These are phyloP conservation scores for Parazoanthus swiftii DNA, from an alignment of 92 coral and sea anemone genomes.

Conservation along the genomic window DNA sequence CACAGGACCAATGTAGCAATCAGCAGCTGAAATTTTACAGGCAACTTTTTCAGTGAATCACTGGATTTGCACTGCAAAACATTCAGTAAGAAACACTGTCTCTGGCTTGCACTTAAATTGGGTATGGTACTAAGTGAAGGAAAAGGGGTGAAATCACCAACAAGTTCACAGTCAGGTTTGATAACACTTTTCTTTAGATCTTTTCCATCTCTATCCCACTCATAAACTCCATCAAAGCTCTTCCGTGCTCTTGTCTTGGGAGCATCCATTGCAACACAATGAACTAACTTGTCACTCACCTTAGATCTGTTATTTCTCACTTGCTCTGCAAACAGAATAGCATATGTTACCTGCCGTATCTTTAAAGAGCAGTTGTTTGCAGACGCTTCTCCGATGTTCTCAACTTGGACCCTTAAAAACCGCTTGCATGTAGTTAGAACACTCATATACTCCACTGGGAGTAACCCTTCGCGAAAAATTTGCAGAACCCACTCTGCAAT, in stretches of 20 bases:
- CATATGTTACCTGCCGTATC: constrained; percentile 66
- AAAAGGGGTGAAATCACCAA: constrained; percentile 23
- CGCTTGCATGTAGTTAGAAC: constrained; percentile 53
- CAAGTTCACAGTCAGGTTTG: constrained; percentile 25
- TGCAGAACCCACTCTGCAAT: constrained; percentile 62
- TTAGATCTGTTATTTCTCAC: background rate
- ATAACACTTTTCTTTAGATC: constrained; percentile 26
- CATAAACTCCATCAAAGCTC: constrained; percentile 27
- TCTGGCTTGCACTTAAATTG: constrained; percentile 31
- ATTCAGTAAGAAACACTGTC: constrained; percentile 1
- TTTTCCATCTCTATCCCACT: constrained; percentile 68
- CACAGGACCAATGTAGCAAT: constrained; percentile 21
- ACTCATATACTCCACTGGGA: constrained; percentile 57
- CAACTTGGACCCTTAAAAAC: constrained; percentile 64
- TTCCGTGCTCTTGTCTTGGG: background rate
- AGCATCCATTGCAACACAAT: background rate
- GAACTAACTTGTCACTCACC: background rate
- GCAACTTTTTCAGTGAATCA: constrained; percentile 1
- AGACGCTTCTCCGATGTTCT: constrained; percentile 60
- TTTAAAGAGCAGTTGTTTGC: constrained; percentile 58
- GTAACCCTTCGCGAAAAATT: constrained; percentile 62
- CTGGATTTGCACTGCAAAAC: constrained; percentile 17
- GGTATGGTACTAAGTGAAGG: constrained; percentile 57
- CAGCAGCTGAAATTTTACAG: constrained; percentile 26
- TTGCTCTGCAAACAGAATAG: constrained; percentile 33